These are phyloP conservation scores for Drosophila albomicans DNA, from an alignment of 1,140 invertebrate genomes.

Conservation along the genomic window DNA sequence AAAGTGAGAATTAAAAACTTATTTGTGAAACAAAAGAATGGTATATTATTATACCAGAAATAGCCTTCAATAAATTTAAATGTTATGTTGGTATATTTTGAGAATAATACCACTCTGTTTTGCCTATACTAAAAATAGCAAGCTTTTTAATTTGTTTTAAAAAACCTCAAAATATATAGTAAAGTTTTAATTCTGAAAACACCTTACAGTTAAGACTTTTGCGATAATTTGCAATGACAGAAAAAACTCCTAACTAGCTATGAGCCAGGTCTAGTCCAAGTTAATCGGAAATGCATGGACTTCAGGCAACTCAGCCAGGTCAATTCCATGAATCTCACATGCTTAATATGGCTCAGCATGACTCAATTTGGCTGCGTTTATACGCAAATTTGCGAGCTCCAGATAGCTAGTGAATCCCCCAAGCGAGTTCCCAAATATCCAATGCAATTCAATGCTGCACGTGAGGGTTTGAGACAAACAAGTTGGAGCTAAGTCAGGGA, in stretches of 20 bases:
- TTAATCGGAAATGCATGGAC: not conserved
- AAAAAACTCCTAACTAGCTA: not conserved
- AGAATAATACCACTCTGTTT: too few species aligned
- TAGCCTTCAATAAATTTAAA: too few species aligned
- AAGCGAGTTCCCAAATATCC: constrained; percentile 3
- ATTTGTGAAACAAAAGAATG: too few species aligned
- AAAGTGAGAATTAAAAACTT: too few species aligned
- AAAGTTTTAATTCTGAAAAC: too few species aligned
- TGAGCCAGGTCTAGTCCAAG: not conserved
- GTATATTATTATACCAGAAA: too few species aligned
- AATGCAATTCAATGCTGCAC: constrained; percentile 27
- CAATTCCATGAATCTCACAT: constrained; percentile 1
- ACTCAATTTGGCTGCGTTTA: constrained; percentile 54
- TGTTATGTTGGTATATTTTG: too few species aligned
- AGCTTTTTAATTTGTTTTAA: too few species aligned
- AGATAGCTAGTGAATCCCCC: constrained; percentile 27
- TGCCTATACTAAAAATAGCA: too few species aligned
- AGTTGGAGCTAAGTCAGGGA: constrained; percentile 27
- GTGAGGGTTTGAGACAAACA: constrained; percentile 28
- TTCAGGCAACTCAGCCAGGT: not conserved
- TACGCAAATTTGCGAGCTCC: constrained; percentile 45
- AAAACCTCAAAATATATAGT: too few species aligned
- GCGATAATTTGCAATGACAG: not conserved
- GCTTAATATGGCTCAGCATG: constrained; percentile 43
- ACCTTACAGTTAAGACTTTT: not conserved